Base-by-base conservation (phyloP, 2,797 vertebrate genomes). In the Lemur catta region DNA sequence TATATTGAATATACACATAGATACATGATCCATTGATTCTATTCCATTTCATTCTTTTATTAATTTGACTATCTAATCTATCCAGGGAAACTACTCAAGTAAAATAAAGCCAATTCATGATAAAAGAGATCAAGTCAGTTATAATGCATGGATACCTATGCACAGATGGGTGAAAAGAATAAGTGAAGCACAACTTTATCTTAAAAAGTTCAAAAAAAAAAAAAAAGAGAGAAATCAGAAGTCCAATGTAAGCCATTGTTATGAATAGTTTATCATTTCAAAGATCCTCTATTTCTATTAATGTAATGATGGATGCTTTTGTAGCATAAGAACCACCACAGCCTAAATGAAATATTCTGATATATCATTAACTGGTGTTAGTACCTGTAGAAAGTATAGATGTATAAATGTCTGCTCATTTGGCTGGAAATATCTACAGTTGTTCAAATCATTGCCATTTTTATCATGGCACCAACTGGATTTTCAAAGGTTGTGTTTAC, bases 401-500 rank as follows among this genome's bases (percentile, higher is more conserved):
- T 7, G 6, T 35, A 0, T 67, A 55, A 75, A 71, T 6, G 4
- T 35, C 17, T 63, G 28, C 82, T 69, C n/a, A 12, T 30, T 71
- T 91, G 52, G 7, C 22, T 88, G 72, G 41, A 89, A 96, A 95
- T 43, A 93, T 14, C 22, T 65, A 38, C 76, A 89, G 69, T 41
- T 2, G 22, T 41, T 71, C n/a, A 84, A 7, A 22, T 72, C 46
- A 85, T 50, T 55, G 69, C 61, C 48, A 48, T 81, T 52, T 94
- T 95, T n/a, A 61, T 84, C 17, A 67, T 48, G 65, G 43, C 26
- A 84, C 18, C 59, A 80, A 28, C 46, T 84, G 78, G 48, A 78
- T 61, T 93, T 91, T 52, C 82, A n/a, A 67, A 74, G 15, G 38
- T 91, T 89, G 61, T 81, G 82, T 86, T 52, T 91, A 76, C 33